Conservation (phyloP, 2,888 invertebrate species). For the Aquatica leii region DNA sequence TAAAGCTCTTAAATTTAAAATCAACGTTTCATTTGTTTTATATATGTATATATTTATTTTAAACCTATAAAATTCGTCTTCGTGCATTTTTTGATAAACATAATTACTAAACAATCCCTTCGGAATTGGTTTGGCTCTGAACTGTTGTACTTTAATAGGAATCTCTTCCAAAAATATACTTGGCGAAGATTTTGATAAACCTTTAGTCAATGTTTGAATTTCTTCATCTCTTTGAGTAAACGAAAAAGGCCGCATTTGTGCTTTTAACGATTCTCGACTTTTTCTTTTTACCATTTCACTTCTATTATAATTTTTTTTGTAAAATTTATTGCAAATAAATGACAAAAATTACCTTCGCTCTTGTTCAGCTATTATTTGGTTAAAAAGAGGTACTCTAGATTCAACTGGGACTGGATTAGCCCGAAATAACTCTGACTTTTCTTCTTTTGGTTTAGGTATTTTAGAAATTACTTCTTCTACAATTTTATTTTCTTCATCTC, state of each 20-base stretch:
- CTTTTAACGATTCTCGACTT: conserved; percentile 68
- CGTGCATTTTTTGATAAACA: conserved; percentile 74
- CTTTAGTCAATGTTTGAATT: conserved; percentile 57
- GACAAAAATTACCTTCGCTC: conserved; percentile 67
- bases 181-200: conserved; percentile 58
- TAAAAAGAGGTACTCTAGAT: conserved; percentile 74
- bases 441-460: conserved; percentile 54
- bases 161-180: conserved; percentile 54
- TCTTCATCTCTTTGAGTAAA: conserved; percentile 69
- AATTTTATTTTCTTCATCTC: conserved; percentile 72
- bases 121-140: conserved; percentile 74
- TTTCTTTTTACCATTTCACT: conserved; percentile 67
- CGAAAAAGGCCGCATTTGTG: conserved; percentile 72
- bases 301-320: conserved; percentile 56
- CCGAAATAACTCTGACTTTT: conserved; percentile 64
- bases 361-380: conserved; percentile 76
- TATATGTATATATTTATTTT: not conserved
- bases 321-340: not conserved
- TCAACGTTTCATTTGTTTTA: not conserved
- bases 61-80: conserved; percentile 76
- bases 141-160: conserved; percentile 64
- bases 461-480: conserved; percentile 62
- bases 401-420: conserved; percentile 74
- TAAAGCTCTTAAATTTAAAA: conserved; percentile 62
- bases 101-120: conserved; percentile 75